These are phyloP conservation scores for Lutraria rhynchaena DNA, from an alignment of 1,140 invertebrate genomes.

Conservation along the genomic window DNA sequence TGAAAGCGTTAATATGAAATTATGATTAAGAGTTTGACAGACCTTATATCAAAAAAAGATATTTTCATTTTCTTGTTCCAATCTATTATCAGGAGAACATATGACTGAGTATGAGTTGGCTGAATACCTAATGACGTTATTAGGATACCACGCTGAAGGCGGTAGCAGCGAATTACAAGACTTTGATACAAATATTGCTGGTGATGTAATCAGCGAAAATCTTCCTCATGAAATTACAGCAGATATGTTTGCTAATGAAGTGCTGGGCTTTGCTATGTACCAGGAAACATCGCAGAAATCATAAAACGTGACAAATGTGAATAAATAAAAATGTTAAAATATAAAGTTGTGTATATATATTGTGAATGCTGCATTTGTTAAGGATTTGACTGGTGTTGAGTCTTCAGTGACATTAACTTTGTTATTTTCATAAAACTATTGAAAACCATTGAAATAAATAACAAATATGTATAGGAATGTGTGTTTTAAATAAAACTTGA, in stretches of 20 bases:
- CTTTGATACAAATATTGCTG: constrained; percentile 73
- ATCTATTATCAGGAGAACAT: constrained; percentile 78
- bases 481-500: too few species aligned
- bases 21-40: too few species aligned
- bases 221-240: constrained; percentile 77
- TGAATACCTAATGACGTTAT: constrained; percentile 80
- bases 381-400: too few species aligned
- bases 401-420: too few species aligned
- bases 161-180: constrained; percentile 79
- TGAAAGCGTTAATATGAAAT: too few species aligned
- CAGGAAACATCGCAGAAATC: constrained; percentile 32
- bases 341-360: background rate
- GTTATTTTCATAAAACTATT: too few species aligned
- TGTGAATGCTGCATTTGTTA: background rate
- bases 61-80: too few species aligned
- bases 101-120: constrained; percentile 82
- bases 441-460: too few species aligned
- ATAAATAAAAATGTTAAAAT: background rate
- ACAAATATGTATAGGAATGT: too few species aligned
- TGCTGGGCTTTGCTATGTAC: constrained; percentile 79
- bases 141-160: constrained; percentile 80
- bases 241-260: constrained; percentile 77
- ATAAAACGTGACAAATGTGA: background rate
- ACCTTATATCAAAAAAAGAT: too few species aligned
- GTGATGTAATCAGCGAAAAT: constrained; percentile 77